These are phyloP conservation scores for Danionella cerebrum DNA, from an alignment of 2,113 vertebrate species.

Conservation along the genomic window DNA sequence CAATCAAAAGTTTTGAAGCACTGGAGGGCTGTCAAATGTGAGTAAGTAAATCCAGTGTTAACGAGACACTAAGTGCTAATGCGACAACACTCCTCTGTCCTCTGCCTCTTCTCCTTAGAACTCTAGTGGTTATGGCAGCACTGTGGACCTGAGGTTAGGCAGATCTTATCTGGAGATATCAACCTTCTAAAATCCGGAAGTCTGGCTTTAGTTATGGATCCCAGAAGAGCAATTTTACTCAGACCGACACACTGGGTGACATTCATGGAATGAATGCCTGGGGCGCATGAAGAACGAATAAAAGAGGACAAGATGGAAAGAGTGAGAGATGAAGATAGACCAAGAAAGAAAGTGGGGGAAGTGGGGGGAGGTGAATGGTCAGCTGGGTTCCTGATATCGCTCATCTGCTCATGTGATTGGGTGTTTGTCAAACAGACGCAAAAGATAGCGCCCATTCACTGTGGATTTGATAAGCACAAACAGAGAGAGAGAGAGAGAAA, in stretches of 20 bases:
- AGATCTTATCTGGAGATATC: conserved; percentile 14
- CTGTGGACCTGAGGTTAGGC: neutral
- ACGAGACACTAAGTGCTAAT: too few relatives aligned
- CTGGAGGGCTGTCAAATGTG: too few relatives aligned
- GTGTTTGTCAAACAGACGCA: neutral
- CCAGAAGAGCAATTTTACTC: conserved; percentile 17
- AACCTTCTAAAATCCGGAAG: neutral
- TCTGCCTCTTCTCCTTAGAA: too few relatives aligned
- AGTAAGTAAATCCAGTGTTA: too few relatives aligned
- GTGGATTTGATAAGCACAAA: neutral
- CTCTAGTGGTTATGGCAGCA: neutral
- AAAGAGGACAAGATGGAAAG: conserved; percentile 13
- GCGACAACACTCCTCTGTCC: too few relatives aligned
- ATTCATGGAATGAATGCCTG: conserved; percentile 24
- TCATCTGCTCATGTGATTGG: conserved; percentile 22
- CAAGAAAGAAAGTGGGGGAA: neutral
- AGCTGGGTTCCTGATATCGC: conserved; percentile 1
- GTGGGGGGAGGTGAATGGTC: conserved; percentile 2
- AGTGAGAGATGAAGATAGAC: neutral
- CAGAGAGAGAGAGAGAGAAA: neutral
- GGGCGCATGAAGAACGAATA: conserved; percentile 5
- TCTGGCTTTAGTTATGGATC: conserved; percentile 14
- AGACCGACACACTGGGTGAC: conserved; percentile 12
- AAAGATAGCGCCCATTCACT: neutral
- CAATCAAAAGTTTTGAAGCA: too few relatives aligned